phyloP scores from a whole-genome alignment of 2,888 invertebrate species.

The Habrosyne pyritoides region DNA sequence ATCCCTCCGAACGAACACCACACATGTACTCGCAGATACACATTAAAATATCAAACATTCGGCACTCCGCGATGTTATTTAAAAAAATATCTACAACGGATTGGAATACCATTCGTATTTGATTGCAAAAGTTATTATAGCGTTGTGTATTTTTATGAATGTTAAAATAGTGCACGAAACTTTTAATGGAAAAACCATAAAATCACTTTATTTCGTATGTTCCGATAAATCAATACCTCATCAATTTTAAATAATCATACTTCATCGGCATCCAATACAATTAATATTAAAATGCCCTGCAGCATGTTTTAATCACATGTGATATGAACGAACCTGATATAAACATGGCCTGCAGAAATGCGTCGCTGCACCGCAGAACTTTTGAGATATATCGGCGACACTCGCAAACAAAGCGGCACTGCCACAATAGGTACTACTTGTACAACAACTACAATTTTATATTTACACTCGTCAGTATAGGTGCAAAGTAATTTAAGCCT shows the following conservation, averaged over 20 bases:
- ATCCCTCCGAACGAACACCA: constrained; percentile 54
- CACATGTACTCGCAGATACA: constrained; percentile 40
- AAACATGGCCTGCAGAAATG: constrained; percentile 46
- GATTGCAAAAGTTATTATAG: neutral
- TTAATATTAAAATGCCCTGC: neutral
- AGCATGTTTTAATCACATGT: constrained; percentile 34
- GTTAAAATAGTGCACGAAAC: neutral
- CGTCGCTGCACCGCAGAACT: constrained; percentile 68
- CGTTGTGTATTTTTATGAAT: neutral
- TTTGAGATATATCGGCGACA: constrained; percentile 79
- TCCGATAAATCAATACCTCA: neutral
- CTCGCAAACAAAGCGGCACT: constrained; percentile 71
- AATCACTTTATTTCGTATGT: neutral
- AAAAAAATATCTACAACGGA: neutral
- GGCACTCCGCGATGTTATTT: neutral
- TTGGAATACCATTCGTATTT: neutral
- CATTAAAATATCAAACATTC: constrained; percentile 16
- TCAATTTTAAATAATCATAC: neutral
- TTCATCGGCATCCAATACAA: neutral
- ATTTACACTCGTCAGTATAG: constrained; percentile 26
- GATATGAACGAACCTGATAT: constrained; percentile 43
- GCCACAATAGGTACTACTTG: constrained; percentile 71
- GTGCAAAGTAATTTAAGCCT: constrained; percentile 37
- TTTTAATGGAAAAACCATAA: neutral
- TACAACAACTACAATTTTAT: constrained; percentile 52